Evolutionary conservation across 2,888 invertebrate species (phyloP), one percentile per base, ranked within the genome.

Genomic region (Metopia argyrocephala): DNA sequence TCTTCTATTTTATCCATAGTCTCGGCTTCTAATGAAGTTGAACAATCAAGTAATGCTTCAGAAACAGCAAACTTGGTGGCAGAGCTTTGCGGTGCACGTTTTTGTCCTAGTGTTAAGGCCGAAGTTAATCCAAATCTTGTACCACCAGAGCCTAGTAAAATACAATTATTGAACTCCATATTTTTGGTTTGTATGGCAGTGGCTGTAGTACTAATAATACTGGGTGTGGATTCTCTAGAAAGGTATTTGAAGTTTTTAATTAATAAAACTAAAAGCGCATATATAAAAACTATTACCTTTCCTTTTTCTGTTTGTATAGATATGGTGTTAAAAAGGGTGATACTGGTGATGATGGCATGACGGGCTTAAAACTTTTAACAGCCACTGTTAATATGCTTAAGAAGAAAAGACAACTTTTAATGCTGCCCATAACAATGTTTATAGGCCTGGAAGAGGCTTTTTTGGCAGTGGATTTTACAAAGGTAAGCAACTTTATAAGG

Each of bases 381-480:
- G 95, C 96, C 5, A 97, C 97, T 0, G 89, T 96, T 57, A 93
- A 93, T 75, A 94, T 97, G 85, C 91, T 97, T 69, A 91, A 93
- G 28, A 94, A 96, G 88, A 94, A 94, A 28, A 94, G 95, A 87
- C 97, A 97, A 90, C 90, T 97, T 82, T 91, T 98, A 38, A 92
- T 98, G 84, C 91, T 98, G 71, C 98, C 98, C 0, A 94, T 98
- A 52, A 98, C 97, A 0, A 94, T 97, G 85, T 98, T 97, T 91
- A 97, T 97, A 83, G 98, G 98, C 0, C 94, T 97, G 27, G 97
- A 98, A 87, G 97, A 98, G 90, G 97, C 97, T 0, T 98, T 97
- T 88, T 93, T 97, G 87, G 95, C 95, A 0, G 97, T 97, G 38
- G 95, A 95, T 88, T 96, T 93, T 84, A 96, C 94, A 5, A 94